A percentile compares a stretch with the other conserved stretches of the same genome.
Conservation (phyloP, 2,113 vertebrate genomes). For the Leuciscus idus region DNA sequence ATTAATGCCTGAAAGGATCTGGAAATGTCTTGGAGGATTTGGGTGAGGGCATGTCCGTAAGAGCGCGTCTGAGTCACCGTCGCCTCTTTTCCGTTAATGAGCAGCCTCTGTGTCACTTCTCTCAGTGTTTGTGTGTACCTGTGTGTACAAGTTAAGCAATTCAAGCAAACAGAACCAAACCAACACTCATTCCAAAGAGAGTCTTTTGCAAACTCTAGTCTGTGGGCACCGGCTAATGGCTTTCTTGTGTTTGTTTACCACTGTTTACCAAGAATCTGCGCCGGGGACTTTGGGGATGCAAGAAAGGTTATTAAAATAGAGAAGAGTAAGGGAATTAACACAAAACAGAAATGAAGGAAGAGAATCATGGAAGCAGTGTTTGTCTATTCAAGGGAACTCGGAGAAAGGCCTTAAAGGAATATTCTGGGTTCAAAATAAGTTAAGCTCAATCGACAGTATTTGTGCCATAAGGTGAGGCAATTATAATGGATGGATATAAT, state of each 20-base stretch:
- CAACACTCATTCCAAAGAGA: conserved; percentile 43
- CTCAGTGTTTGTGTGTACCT: conserved; percentile 26
- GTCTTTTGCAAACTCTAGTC: conserved; percentile 15
- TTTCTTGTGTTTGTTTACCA: conserved; percentile 53
- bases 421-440: not conserved
- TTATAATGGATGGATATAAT: not conserved
- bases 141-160: conserved; percentile 35
- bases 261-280: conserved; percentile 41
- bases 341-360: not conserved
- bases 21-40: conserved; percentile 36
- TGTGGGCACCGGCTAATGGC: conserved; percentile 47
- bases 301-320: conserved; percentile 22
- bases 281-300: conserved; percentile 10
- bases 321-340: not conserved
- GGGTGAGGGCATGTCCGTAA: conserved; percentile 56
- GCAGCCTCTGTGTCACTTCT: conserved; percentile 39
- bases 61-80: conserved; percentile 70
- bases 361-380: not conserved
- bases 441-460: not conserved
- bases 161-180: conserved; percentile 46
- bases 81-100: conserved; percentile 72
- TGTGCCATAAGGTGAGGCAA: not conserved
- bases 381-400: not conserved
- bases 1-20: conserved; percentile 34
- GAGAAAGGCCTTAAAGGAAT: conserved; percentile 28